Evolutionary conservation across 2,797 vertebrate genomes (phyloP), one percentile per base, ranked within the genome.

Genomic region (Bufotes viridis): DNA sequence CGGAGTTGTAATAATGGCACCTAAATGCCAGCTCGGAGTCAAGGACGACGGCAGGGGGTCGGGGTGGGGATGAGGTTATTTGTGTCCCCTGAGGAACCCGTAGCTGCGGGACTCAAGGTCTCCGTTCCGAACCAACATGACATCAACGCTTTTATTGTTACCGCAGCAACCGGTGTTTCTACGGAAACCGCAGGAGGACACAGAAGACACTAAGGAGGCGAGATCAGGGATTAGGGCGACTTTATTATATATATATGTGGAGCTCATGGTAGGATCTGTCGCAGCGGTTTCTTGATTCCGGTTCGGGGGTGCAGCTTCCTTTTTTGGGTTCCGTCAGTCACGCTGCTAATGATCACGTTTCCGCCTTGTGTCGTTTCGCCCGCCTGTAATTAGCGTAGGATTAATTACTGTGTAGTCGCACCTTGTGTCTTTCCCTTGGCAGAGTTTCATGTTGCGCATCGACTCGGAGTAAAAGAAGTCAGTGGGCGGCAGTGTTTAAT

Each of bases 151-250:
- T 58, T 76, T 76, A 63, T 57, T 14, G 72, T 85, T 76, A 15
- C 57, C 34, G 29, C 20, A 58, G 72, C 22, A 78, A 85, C 83
- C 58, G 6, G 53, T 65, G 72, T 85, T 85, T 51, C 72, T 76
- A 85, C 83, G 83, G 83, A 29, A 78, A 85, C 83, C n/a, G 72
- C 83, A 74, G 22, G 13, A 34, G 29, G 29, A 34, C 29, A 34
- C 29, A 84, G 70, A 70, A 72, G 13, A 53, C 20, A 13, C 13
- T 55, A 57, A 78, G 11, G 53, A 67, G 69, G 0, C 0, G 17
- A 58, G 67, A 14, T 53, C 14, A 58, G 34, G 69, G 67, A 58
- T 29, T 9, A 42, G 26, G 17, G 26, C 11, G 29, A 34, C 29
- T 34, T 34, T 70, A 26, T 29, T 13, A 72, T 53, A 55, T 69